phyloP scores from a whole-genome alignment of 2,113 vertebrate species.

The Phyllostomus hastatus region DNA sequence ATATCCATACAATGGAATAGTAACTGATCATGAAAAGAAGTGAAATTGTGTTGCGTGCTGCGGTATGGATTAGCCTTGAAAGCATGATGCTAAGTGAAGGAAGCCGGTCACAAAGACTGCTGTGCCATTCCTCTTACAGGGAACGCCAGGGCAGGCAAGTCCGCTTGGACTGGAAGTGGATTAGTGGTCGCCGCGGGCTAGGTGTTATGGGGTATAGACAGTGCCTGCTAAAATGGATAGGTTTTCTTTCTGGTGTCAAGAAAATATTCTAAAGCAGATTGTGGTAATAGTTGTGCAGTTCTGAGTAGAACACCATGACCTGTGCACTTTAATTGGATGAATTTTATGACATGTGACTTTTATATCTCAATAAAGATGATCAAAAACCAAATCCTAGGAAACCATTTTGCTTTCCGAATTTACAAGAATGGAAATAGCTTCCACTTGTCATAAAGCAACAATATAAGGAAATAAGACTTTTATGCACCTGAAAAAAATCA shows the following conservation, averaged over 20 bases:
- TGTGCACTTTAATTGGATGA: neutral
- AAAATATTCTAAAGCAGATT: neutral
- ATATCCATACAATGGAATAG: neutral
- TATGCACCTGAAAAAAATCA: neutral
- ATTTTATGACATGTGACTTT: neutral
- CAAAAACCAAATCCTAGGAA: neutral
- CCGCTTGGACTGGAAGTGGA: neutral
- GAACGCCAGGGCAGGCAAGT: neutral
- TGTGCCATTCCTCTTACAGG: neutral
- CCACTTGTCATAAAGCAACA: neutral
- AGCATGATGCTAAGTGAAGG: neutral
- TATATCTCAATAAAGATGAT: neutral
- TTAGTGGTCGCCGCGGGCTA: no score
- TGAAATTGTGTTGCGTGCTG: neutral
- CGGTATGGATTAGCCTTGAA: neutral
- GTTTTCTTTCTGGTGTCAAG: neutral
- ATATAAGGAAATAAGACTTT: neutral
- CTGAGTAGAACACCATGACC: neutral
- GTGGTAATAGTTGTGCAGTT: neutral
- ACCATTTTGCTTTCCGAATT: conserved; percentile 16
- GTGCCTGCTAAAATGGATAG: neutral
- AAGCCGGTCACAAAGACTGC: neutral
- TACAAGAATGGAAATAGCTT: neutral
- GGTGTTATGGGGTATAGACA: neutral
- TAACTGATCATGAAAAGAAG: neutral